Conservation (phyloP, 2,888 invertebrate genomes). For the Muschampia plurimacula region DNA sequence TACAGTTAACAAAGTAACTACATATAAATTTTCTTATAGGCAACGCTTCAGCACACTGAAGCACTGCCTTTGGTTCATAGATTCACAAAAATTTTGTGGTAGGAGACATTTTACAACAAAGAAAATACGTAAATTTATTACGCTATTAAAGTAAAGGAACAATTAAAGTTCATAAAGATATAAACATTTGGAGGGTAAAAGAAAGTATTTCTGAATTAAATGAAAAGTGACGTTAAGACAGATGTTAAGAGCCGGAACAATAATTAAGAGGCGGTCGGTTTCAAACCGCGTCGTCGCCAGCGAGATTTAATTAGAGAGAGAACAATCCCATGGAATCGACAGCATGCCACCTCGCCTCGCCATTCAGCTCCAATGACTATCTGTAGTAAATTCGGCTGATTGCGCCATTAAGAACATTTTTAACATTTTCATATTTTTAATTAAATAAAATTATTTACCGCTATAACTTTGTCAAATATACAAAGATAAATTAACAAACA, state of each 20-base stretch:
- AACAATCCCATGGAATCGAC: constrained; percentile 59
- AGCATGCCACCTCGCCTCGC: constrained; percentile 28
- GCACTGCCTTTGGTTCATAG: neutral
- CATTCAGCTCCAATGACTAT: constrained; percentile 35
- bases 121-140: neutral
- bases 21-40: no score
- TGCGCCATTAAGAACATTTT: constrained; percentile 13
- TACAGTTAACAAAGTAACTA: neutral
- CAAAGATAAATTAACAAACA: no score
- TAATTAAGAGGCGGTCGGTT: constrained; percentile 84
- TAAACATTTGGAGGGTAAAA: constrained; percentile 21
- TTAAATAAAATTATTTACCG: neutral
- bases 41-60: neutral
- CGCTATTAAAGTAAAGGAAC: constrained; percentile 26
- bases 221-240: constrained; percentile 82
- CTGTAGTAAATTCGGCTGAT: constrained; percentile 30
- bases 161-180: constrained; percentile 60
- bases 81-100: neutral
- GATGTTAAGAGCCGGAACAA: constrained; percentile 83
- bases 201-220: constrained; percentile 76
- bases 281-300: constrained; percentile 77
- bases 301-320: constrained; percentile 84
- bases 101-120: neutral
- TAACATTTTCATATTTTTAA: neutral
- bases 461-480: neutral